phyloP scores from a whole-genome alignment of 2,113 vertebrate species.

The Sturnira hondurensis region DNA sequence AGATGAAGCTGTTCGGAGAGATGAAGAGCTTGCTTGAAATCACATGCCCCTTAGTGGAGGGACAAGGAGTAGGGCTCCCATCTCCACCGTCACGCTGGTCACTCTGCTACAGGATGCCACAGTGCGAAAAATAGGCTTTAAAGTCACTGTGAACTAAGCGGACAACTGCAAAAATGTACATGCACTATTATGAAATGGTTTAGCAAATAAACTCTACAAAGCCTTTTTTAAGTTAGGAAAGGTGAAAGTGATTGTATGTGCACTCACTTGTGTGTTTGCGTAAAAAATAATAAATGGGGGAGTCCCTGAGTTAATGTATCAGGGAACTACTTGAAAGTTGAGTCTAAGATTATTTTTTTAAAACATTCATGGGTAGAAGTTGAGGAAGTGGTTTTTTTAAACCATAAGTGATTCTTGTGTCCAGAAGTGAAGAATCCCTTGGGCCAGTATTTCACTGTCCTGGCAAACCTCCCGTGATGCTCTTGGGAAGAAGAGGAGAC shows the following conservation, averaged over 20 bases:
- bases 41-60: not conserved
- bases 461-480: not conserved
- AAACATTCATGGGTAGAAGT: not conserved
- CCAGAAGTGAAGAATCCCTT: not conserved
- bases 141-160: not conserved
- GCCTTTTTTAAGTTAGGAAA: not conserved
- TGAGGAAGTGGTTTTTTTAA: not conserved
- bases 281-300: not conserved
- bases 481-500: not conserved
- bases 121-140: not conserved
- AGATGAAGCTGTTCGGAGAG: fast-evolving
- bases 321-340: not conserved
- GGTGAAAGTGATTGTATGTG: not conserved
- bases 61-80: not conserved
- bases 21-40: fast-evolving
- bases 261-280: too few relatives aligned
- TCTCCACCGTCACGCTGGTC: not conserved
- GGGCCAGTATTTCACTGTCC: not conserved
- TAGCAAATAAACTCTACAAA: not conserved
- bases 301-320: not conserved
- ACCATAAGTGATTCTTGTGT: not conserved
- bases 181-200: not conserved
- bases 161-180: too few relatives aligned
- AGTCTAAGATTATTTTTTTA: not conserved
- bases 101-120: fast-evolving